Conservation (phyloP, 2,797 vertebrate genomes). For the Glyptemys insculpta region DNA sequence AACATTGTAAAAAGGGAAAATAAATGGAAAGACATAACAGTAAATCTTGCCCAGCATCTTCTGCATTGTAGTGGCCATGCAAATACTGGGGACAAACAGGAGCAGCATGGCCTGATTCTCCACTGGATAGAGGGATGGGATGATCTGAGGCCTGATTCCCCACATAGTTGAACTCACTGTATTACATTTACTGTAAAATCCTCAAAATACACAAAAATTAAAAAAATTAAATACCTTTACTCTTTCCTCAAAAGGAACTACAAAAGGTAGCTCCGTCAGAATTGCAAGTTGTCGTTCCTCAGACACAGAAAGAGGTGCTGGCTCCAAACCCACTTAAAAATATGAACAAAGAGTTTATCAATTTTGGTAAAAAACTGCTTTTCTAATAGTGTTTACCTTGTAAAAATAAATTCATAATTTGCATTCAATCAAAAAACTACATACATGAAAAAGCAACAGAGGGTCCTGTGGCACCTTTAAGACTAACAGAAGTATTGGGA, state of each 20-base stretch:
- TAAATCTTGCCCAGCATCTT: not conserved
- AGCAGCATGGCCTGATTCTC: not conserved
- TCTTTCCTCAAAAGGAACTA: constrained; percentile 98
- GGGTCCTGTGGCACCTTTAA: too few relatives aligned
- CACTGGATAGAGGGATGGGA: not conserved
- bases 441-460: too few relatives aligned
- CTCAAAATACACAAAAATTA: not conserved
- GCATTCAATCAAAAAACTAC: not conserved
- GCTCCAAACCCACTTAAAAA: constrained; percentile 91
- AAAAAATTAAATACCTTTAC: constrained; percentile 90
- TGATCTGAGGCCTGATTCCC: fast-evolving
- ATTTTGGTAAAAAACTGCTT: constrained; percentile 5
- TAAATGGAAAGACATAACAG: not conserved
- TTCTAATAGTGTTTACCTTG: not conserved
- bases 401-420: not conserved
- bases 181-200: not conserved
- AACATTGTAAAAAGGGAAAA: not conserved
- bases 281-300: constrained; percentile 98
- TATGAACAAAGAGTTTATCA: constrained; percentile 24
- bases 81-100: not conserved
- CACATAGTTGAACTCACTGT: not conserved
- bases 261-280: constrained; percentile 97
- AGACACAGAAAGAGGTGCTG: constrained; percentile 95
- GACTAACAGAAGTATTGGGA: too few relatives aligned
- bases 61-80: not conserved